Evolutionary conservation across 2,888 invertebrate species (phyloP), one percentile per base, ranked within the genome.

Genomic region (Aphodius granarius): DNA sequence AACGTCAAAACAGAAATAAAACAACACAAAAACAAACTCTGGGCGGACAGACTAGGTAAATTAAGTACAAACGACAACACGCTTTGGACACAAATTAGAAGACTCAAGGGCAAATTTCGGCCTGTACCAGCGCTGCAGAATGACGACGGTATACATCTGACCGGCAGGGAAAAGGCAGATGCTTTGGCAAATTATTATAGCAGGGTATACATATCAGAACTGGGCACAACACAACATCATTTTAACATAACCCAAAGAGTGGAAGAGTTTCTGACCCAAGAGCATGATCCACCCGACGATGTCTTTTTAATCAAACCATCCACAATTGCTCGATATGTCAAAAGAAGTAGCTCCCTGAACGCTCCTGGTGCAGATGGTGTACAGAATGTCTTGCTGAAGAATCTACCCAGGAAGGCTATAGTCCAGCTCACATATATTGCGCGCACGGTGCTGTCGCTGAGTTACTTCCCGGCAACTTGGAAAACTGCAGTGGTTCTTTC

Each of bases 391-490:
- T n/a, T 66, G 3, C 43, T 77, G 21, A 73, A 83, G 78, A 79
- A 83, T n/a, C 72, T 83, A 5, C 78, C 79, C 0, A 75, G 71
- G 43, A 83, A 82, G 75, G 78, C 80, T 17, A 72, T 81, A 18
- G 79, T 81, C 0, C 81, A 81, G 76, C 18, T 82, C 5, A 80
- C 73, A 0, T 75, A 81, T 63, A 81, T 82, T 13, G 78, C 79
- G 4, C 81, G 81, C 22, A 73, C 76, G 0, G 77, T 78, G 0
- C n/a, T 82, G 0, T 79, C 66, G 73, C 65, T 79, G 0, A 68
- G 73, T 13, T 73, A 83, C 64, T 82, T 79, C 76, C 81, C 82
- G 3, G 74, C 65, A 0, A 0, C 0, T 0, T 82, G 80, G 80
- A 82, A 82, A 78, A 73, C 75, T n/a, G 81, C 81, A 0, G 75